Base-by-base conservation (phyloP, 2,797 vertebrate genomes). In the Chelon auratus region DNA sequence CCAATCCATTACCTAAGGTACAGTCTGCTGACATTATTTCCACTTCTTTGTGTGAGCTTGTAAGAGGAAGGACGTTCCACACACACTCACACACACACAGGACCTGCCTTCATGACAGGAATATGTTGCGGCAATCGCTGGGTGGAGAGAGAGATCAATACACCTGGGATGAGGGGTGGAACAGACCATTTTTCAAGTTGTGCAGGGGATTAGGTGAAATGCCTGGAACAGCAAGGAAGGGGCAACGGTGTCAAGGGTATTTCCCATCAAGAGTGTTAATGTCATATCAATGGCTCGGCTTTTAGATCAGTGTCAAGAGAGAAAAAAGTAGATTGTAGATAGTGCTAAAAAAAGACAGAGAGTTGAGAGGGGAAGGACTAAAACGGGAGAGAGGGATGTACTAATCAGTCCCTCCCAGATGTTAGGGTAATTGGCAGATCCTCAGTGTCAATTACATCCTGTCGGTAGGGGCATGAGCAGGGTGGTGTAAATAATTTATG, bases 401-500 rank as follows among this genome's bases (percentile, higher is more conserved):
- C 66, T 78, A 82, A 81, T 88, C 80, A 72, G 70, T 64, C 78
- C 81, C 61, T 81, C 82, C 76, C 83, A 90, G 89, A 89, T 89
- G 90, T 88, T 84, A 5, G 62, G 67, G 69, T 80, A 87, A 91
- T 87, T 77, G 87, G 86, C 86, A 78, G 81, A 91, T 88, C 81
- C 79, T 84, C 69, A 52, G 82, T 87, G 84, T 91, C 91, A 82
- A 76, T 92, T 89, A 87, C 79, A 81, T 66, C 80, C 86, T 67
- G 80, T 83, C 72, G 72, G 84, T 60, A 56, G 70, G 68, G 62
- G 62, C 47, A 61, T 24, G 56, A 69, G 76, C 65, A 50, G 69
- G 40, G 36, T 61, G 70, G 51, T 61, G 78, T 92, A 77, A 91
- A 93, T 92, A 80, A 92, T 90, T 74, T 77, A 92, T 91, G 81